A percentile compares a stretch with the other conserved stretches of the same genome.
phyloP scores from a whole-genome alignment of 2,797 vertebrate genomes.

The Manis javanica region DNA sequence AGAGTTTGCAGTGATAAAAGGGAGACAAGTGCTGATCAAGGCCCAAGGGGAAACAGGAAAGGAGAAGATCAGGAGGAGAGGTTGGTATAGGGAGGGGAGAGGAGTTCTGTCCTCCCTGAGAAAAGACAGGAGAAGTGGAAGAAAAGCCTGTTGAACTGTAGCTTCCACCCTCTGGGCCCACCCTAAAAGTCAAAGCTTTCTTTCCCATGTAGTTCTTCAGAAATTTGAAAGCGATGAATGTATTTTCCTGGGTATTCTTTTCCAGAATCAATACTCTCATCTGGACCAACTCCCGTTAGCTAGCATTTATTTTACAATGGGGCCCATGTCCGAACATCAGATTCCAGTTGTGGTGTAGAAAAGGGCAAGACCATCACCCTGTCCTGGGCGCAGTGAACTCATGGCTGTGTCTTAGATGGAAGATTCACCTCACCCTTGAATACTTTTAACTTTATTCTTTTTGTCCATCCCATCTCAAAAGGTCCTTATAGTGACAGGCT shows the following conservation, averaged over 20 bases:
- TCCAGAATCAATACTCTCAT: conserved; percentile 19
- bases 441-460: conserved; percentile 13
- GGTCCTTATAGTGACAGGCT: background rate
- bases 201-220: background rate
- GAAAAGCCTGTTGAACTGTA: background rate
- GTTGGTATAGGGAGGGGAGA: background rate
- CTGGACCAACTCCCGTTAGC: background rate
- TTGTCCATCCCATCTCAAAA: background rate
- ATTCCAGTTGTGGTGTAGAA: background rate
- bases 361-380: background rate
- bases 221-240: background rate
- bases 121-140: background rate
- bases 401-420: background rate
- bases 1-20: conserved; percentile 3
- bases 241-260: background rate
- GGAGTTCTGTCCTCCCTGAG: background rate
- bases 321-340: background rate
- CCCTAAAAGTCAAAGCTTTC: background rate
- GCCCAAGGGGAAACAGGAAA: background rate
- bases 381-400: background rate
- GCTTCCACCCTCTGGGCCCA: background rate
- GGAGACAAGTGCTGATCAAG: background rate
- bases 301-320: background rate
- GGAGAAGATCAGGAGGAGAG: background rate
- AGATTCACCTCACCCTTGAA: background rate